Conservation (phyloP, 2,797 vertebrate species). For the Malurus leucopterus region DNA sequence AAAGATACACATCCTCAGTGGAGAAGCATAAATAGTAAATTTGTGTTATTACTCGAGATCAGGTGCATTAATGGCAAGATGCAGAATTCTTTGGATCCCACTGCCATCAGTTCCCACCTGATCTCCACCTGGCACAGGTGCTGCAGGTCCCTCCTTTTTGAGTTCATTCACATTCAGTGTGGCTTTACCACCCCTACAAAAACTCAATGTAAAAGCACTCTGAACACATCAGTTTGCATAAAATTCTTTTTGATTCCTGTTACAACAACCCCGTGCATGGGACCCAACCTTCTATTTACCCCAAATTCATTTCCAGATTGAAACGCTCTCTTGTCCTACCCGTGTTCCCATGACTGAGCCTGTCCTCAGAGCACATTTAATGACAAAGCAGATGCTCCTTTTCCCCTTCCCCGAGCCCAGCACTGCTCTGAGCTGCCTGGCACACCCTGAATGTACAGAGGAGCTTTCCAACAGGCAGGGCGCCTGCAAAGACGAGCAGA, state of each 20-base stretch:
- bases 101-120: neutral
- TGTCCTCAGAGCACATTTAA: conserved; percentile 56
- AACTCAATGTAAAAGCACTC: neutral
- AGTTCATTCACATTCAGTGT: neutral
- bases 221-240: neutral
- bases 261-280: neutral
- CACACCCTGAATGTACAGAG: neutral
- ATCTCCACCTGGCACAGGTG: neutral
- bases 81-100: neutral
- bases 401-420: neutral
- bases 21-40: neutral
- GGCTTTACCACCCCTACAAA: neutral
- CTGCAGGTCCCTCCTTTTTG: neutral
- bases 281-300: conserved; percentile 22
- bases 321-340: conserved; percentile 51
- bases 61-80: neutral
- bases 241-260: conserved; percentile 2
- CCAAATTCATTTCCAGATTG: conserved; percentile 46
- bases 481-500: conserved; percentile 33
- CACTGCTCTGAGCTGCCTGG: neutral
- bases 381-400: conserved; percentile 26
- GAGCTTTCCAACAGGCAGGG: neutral
- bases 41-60: neutral
- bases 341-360: conserved; percentile 22
- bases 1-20: neutral